Evolutionary conservation across 2,797 vertebrate species (phyloP), one percentile per base, ranked within the genome.

Genomic region (Sebastes flavidus): DNA sequence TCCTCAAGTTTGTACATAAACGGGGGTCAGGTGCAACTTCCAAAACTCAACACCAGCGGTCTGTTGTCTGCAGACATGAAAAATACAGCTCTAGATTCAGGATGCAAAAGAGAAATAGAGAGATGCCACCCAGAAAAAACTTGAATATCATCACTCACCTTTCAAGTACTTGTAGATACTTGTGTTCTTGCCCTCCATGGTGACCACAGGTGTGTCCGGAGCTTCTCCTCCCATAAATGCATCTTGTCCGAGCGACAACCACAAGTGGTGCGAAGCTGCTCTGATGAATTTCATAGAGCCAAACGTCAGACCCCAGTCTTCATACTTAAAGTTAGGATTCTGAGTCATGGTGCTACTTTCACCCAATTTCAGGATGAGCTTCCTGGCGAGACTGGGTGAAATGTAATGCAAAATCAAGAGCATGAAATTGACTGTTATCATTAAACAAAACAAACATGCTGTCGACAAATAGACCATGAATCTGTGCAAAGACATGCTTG

Each of bases 11-110:
- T 98, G 77, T 91, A 95, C 86, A 98, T 95, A 88, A 99, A 99
- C 2, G 97, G 97, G 87, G 98, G 98, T 99, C 98, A 99, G 89
- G 97, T 97, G 85, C 98, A 99, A 5, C 98, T 99, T 75, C 98
- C 97, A 85, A 99, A 99, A 89, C 95, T 97, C 89, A 99, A 78
- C 71, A 99, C 97, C 93, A 99, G 93, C 14, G 97, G 96, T 24
- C 97, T 93, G 59, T 86, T 96, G 2, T 80, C 98, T 99, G 88
- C 36, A 77, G 72, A 42, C 42, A 61, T 8, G 30, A 59, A 1
- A 58, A 5, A 66, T 0, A 55, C 10, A 30, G 3, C 20, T 36
- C 1, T 2, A 6, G 6, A 18, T 14, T 4, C 2, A 14, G n/a
- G 6, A 32, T 18, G 46, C 46, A 54, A n/a, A n/a, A 54, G 20